Base-by-base conservation (phyloP, 1,140 invertebrate species). In the Lycorma delicatula region DNA sequence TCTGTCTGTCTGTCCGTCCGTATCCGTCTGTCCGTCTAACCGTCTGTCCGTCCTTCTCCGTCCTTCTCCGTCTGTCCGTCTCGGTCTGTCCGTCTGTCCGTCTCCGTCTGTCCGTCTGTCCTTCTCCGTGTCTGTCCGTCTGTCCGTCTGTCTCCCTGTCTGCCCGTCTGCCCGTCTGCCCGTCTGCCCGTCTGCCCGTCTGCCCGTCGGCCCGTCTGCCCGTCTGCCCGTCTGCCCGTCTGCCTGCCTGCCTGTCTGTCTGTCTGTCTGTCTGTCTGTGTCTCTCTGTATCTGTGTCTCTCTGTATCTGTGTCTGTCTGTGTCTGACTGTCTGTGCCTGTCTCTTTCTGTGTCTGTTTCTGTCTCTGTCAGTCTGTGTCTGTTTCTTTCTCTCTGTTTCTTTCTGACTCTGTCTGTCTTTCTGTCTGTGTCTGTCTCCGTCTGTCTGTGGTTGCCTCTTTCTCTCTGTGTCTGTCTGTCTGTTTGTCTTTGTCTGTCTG, bases 1-100 rank as follows among this genome's bases (percentile, higher is more conserved):
- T 54, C 52, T 54, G 26, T 54, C 52, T 54, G 31, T 54, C 25
- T 54, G 31, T 54, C 52, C 41, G 26, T 54, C 52, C 41, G 31
- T 54, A 12, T 54, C 52, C 41, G 31, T 54, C 25, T 54, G 31
- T 54, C 52, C 41, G 16, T 54, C 29, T 54, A 29, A 38, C 31
- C 41, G 12, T 54, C 52, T 54, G 16, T 54, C 29, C 41, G 31
- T 54, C 31, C 41, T 34, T 54, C 52, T 54, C 11, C 41, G 31
- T 54, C 34, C 41, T 13, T 54, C 52, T 54, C 34, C 41, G 26
- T 54, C 52, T 54, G 31, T 54, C 16, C 41, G 50, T 52, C 50
- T 52, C 50, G 27, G 20, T 52, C 50, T 52, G 25, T 52, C 50
- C 29, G 9, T 52, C 29, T 27, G n/a, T n/a, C n/a, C n/a, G n/a